Evolutionary conservation across 2,113 vertebrate species (phyloP), one percentile per base, ranked within the genome.

Genomic region (Nibea coibor): DNA sequence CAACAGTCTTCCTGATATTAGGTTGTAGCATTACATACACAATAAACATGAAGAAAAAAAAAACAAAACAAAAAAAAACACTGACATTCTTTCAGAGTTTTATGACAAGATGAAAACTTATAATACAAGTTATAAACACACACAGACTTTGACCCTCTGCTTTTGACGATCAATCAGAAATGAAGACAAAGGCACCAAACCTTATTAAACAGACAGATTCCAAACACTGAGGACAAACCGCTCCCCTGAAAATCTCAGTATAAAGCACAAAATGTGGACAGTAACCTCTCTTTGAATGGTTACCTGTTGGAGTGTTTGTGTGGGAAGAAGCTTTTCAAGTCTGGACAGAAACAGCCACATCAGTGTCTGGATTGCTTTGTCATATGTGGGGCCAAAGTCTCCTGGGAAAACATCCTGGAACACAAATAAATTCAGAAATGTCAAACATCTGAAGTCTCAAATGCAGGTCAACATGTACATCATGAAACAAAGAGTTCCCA

Each of bases 341-440:
- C 95, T 92, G 76, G 90, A 93, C 66, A 97, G 73, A 71, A 96
- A 96, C 69, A 96, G 93, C 85, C 94, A 95, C 83, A 96, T 93
- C 65, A 96, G 66, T 20, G 92, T 93, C 82, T 97, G 94, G 76
- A 96, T 92, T 51, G 93, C 95, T 62, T 71, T 84, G 70, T 96
- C 78, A 71, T 96, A 96, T 2, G 85, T 77, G 35, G 95, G 95
- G 11, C 96, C 96, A 84, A 96, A 97, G 53, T 96, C 95, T 28
- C 82, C 91, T 54, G 94, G 91, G 59, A 95, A 95, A 64, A 93
- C 88, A 75, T 95, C 94, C 96, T 96, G 67, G 20, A 77, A 88
- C 4, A 80, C 19, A 81, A 35, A 69, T 9, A 76, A 15, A 71
- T 51, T n/a, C 10, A 54, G 24, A 8, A 24, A 28, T 42, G 3